These are phyloP conservation scores for Elegia similella DNA, from an alignment of 2,888 invertebrate species.

Conservation along the genomic window DNA sequence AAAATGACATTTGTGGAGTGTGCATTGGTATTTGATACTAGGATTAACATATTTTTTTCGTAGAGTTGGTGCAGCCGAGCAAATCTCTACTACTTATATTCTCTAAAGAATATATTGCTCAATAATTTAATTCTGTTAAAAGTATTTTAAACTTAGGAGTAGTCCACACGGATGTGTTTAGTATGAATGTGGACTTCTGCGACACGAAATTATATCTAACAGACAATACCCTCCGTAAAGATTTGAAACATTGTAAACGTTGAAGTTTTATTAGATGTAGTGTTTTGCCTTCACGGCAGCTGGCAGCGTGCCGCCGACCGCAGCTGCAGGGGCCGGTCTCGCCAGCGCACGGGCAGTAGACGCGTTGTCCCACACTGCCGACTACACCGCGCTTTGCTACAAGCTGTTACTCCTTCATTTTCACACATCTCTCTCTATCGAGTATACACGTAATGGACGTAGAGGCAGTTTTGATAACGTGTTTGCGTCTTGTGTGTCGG, in stretches of 20 bases:
- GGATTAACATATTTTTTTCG: constrained; percentile 68
- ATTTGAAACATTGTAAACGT: constrained; percentile 64
- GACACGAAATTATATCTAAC: constrained; percentile 75
- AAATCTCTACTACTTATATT: constrained; percentile 79
- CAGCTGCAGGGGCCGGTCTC: constrained; percentile 64
- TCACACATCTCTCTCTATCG: constrained; percentile 2
- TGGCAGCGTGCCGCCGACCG: constrained; percentile 58
- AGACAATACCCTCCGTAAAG: constrained; percentile 80
- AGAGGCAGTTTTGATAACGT: constrained; percentile 54
- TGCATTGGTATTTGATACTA: constrained; percentile 77
- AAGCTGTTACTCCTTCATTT: constrained; percentile 2
- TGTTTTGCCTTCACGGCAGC: constrained; percentile 69
- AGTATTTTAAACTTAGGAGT: constrained; percentile 74
- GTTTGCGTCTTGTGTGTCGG: constrained; percentile 63
- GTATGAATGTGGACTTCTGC: constrained; percentile 63
- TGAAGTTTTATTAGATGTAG: constrained; percentile 77
- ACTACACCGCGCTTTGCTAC: constrained; percentile 22
- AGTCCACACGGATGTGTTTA: constrained; percentile 68
- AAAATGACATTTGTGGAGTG: constrained; percentile 78
- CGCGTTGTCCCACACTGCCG: constrained; percentile 56
- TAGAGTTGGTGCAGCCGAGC: constrained; percentile 80
- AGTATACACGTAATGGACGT: constrained; percentile 20
- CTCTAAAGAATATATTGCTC: constrained; percentile 79
- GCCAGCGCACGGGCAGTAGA: constrained; percentile 52
- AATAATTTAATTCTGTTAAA: constrained; percentile 79